A percentile compares a stretch with the other conserved stretches of the same genome.
Evolutionary conservation across 30 jellyfish, hydroid and myxozoan genomes (phyloP).

Genomic region (Chironex yamaguchii): DNA sequence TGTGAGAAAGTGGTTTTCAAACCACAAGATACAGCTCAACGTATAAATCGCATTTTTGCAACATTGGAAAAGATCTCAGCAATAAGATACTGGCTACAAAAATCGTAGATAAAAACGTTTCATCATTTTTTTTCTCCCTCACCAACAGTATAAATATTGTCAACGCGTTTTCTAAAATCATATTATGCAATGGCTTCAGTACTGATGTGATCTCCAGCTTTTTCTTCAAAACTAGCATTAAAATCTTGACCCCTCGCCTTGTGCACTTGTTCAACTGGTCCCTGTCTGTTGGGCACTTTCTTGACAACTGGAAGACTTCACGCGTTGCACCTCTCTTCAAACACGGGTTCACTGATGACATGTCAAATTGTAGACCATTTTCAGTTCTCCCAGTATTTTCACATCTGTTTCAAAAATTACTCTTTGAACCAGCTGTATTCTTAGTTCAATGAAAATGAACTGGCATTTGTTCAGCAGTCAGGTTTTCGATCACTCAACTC

Average conservation of each 20-base stretch:
- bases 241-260: slow-evolving; percentile 27
- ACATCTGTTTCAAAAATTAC: slow-evolving; percentile 42
- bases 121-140: no score
- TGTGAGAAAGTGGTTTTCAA: no score
- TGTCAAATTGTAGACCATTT: slow-evolving; percentile 37
- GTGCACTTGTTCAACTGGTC: slow-evolving; percentile 58
- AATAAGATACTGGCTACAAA: no score
- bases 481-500: slow-evolving; percentile 61
- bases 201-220: slow-evolving; percentile 10
- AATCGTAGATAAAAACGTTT: no score
- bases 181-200: background rate
- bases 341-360: slow-evolving; percentile 18
- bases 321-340: slow-evolving; percentile 36
- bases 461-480: slow-evolving; percentile 58
- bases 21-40: no score
- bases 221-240: slow-evolving; percentile 28
- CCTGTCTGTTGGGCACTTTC: slow-evolving; percentile 44
- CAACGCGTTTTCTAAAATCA: no score
- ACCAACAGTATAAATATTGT: no score
- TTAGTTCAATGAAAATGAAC: slow-evolving; percentile 46
- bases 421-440: slow-evolving; percentile 62
- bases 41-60: no score
- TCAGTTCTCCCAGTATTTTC: slow-evolving; percentile 51
- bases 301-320: slow-evolving; percentile 50
- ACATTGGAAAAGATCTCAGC: no score